These are phyloP conservation scores for Siniperca scherzeri DNA, from an alignment of 2,797 vertebrate genomes.

Conservation along the genomic window DNA sequence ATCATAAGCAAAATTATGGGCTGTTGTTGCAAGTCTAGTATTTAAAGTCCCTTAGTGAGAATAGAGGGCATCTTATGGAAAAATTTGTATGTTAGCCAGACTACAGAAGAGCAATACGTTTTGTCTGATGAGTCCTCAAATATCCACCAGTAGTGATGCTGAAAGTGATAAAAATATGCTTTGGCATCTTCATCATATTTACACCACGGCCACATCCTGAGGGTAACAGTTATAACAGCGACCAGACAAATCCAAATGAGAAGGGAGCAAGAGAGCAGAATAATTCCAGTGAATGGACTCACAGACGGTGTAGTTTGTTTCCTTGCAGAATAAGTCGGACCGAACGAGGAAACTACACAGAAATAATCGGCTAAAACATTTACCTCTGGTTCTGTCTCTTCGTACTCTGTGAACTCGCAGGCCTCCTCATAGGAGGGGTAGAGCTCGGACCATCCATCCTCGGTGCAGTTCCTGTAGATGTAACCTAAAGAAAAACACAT, in stretches of 20 bases:
- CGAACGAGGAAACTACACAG: background rate
- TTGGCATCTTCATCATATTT: background rate
- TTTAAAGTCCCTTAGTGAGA: constrained; percentile 8
- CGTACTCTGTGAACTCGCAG: constrained; percentile 83
- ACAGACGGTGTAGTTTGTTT: background rate
- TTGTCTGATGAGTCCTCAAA: background rate
- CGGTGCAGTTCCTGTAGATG: constrained; percentile 88
- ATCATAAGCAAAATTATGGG: background rate
- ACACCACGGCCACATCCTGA: background rate
- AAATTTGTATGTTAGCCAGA: background rate
- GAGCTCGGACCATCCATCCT: constrained; percentile 84
- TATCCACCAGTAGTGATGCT: background rate
- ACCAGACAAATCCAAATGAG: background rate
- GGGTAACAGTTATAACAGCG: background rate
- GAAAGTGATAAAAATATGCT: background rate
- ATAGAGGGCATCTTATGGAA: background rate
- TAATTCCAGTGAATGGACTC: background rate
- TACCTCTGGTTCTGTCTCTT: constrained; percentile 84
- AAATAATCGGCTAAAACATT: background rate
- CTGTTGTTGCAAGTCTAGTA: background rate
- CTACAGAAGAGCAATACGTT: background rate
- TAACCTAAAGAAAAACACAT: constrained; percentile 76
- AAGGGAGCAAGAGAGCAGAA: background rate
- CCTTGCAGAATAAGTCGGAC: background rate
- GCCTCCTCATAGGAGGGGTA: constrained; percentile 86